Base-by-base conservation (phyloP, 2,888 invertebrate species). In the Ichneumoninae sp. region DNA sequence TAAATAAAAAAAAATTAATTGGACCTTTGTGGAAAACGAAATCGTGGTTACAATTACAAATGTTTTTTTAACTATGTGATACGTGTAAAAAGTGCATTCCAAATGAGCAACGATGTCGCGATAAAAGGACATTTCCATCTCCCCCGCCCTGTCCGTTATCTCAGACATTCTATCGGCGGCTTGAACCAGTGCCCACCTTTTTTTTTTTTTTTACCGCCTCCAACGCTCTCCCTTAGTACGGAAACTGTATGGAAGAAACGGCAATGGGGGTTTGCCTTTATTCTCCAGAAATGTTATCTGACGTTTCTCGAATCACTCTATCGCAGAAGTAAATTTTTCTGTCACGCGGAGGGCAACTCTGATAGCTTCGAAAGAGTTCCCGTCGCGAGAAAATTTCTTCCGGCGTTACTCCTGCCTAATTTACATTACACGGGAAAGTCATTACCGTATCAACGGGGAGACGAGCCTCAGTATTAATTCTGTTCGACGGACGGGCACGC, bases 391-490 rank as follows among this genome's bases (percentile, higher is more conserved):
- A 75, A 65, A 26, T 13, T 13, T n/a, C 44, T 74, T 30, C n/a
- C 40, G 16, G 4, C 10, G 22, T 57, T 10, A 19, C 19, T 13
- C 50, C n/a, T 44, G 62, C 13, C 22, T n/a, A 33, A 65, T 65
- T 47, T 65, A 65, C 62, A 65, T 75, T 62, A 50, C 62, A 33
- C 62, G 19, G 75, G 36, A 65, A 75, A 75, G 75, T 75, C 50
- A 47, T 75, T 65, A 62, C 22, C 50, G 65, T 62, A 75, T 75
- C 47, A 75, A 33, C 50, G 75, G 26, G 7, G 75, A 50, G 50
- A 75, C 50, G 50, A 50, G 50, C 7, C 65, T 47, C 19, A 2
- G 33, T 47, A 75, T 75, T 65, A 75, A 75, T 75, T 75, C 75
- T 40, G 75, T 75, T 75, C 65, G 75, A 75, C 75, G 33, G 65